Conservation (phyloP, 2,113 vertebrate species). For the Onychostoma macrolepis region DNA sequence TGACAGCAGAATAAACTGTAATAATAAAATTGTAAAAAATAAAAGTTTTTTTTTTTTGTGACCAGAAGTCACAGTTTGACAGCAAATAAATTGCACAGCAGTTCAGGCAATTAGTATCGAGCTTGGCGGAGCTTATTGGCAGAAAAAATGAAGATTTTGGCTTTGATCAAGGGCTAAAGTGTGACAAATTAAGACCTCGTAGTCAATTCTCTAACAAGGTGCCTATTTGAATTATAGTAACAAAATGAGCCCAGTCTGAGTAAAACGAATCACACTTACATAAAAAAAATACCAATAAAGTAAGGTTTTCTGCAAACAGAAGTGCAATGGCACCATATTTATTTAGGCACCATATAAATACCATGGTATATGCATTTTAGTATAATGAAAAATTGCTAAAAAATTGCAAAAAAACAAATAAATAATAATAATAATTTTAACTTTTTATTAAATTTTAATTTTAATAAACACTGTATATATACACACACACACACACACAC, state of each 20-base stretch:
- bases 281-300: too few species aligned
- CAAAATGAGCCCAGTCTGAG: background rate
- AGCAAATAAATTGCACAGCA: constrained; percentile 36
- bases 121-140: background rate
- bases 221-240: constrained; percentile 2
- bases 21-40: too few species aligned
- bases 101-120: background rate
- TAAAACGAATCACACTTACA: background rate
- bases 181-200: constrained; percentile 24
- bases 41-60: background rate
- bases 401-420: too few species aligned
- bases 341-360: background rate
- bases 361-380: background rate
- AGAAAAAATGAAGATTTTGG: background rate
- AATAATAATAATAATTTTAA: too few species aligned
- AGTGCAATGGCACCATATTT: background rate
- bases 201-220: constrained; percentile 9
- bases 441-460: too few species aligned
- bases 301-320: background rate
- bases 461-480: too few species aligned
- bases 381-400: background rate
- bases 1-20: background rate
- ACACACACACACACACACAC: too few species aligned
- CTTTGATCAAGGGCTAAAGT: background rate
- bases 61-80: constrained; percentile 24